Evolutionary conservation across 2,797 vertebrate species (phyloP).

Genomic region (Lutra lutra): DNA sequence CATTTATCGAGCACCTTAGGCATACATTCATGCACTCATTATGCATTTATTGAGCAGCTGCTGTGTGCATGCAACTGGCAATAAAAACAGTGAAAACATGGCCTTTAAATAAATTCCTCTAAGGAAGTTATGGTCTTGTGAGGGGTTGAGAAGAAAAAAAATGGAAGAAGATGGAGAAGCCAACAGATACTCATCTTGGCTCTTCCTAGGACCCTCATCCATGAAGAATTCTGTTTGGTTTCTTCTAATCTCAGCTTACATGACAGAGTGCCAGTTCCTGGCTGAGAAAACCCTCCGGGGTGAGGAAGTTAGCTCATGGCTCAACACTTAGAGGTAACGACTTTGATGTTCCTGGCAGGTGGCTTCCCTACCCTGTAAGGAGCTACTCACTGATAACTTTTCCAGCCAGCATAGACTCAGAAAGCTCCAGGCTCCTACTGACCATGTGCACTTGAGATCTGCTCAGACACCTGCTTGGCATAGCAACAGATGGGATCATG

Average conservation of each 20-base stretch:
- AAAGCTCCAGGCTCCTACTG: not conserved
- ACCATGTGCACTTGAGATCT: not conserved
- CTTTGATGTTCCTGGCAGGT: constrained; percentile 48
- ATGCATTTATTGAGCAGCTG: not conserved
- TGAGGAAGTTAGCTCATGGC: constrained; percentile 73
- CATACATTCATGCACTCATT: too few species aligned
- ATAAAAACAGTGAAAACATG: not conserved
- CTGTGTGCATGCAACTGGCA: not conserved
- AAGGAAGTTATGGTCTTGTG: not conserved
- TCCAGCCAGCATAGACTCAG: constrained; percentile 66
- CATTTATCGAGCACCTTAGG: not conserved
- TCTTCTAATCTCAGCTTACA: not conserved
- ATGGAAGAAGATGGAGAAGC: not conserved
- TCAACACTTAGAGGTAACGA: constrained; percentile 67
- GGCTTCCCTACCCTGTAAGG: constrained; percentile 48
- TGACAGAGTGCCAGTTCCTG: not conserved
- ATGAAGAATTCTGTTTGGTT: not conserved
- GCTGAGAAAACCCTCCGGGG: not conserved
- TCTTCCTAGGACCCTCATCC: not conserved
- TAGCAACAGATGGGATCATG: not conserved
- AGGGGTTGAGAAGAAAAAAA: not conserved
- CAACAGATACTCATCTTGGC: not conserved
- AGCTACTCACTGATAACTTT: constrained; percentile 39
- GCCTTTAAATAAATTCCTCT: not conserved
- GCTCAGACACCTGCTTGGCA: not conserved